A percentile compares a stretch with the other conserved stretches of the same genome.
phyloP scores from a whole-genome alignment of 1,140 invertebrate genomes.

The Calycopis cecrops region DNA sequence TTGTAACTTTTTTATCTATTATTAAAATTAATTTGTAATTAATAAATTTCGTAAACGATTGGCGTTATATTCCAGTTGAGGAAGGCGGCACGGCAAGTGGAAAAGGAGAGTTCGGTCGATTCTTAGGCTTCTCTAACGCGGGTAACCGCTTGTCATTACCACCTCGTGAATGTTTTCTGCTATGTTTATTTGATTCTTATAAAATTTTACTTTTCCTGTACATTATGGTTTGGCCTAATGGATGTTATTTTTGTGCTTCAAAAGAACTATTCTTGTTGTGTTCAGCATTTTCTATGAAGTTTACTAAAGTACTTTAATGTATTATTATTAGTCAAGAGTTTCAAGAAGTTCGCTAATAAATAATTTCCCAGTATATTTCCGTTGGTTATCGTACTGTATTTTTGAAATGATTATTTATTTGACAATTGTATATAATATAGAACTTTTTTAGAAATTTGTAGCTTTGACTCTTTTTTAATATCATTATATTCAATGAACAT shows the following conservation, averaged over 20 bases:
- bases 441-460: too few species aligned
- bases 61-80: conserved; percentile 63
- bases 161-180: conserved; percentile 16
- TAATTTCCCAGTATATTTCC: not conserved
- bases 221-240: conserved; percentile 11
- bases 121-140: conserved; percentile 82
- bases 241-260: conserved; percentile 2
- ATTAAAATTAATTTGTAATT: conserved; percentile 10
- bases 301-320: not conserved
- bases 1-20: not conserved
- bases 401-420: too few species aligned
- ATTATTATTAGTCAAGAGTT: conserved; percentile 2
- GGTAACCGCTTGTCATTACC: conserved; percentile 74
- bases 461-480: too few species aligned
- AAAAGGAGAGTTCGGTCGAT: conserved; percentile 81
- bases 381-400: too few species aligned
- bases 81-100: conserved; percentile 59
- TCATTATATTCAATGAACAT: too few species aligned
- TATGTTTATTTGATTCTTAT: conserved; percentile 9
- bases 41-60: conserved; percentile 35
- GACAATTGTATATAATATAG: too few species aligned
- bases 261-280: not conserved
- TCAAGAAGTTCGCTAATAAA: not conserved
- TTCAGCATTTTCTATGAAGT: not conserved
- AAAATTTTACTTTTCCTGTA: conserved; percentile 1